phyloP scores from a whole-genome alignment of 2,888 invertebrate species.

The Horisme vitalbata region DNA sequence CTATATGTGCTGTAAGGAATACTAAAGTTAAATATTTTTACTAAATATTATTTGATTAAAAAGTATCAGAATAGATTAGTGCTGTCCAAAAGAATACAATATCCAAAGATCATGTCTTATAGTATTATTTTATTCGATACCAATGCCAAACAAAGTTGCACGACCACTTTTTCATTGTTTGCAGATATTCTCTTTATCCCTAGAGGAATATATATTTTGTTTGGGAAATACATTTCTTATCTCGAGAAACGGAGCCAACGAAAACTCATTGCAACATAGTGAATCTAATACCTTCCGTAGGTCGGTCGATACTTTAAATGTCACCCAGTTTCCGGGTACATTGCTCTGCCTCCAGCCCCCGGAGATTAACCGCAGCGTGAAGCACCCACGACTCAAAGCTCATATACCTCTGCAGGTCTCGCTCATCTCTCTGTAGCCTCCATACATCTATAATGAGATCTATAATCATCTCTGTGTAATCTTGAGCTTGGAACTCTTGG shows the following conservation, averaged over 20 bases:
- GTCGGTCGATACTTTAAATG: slow-evolving; percentile 65
- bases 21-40: too few relatives aligned
- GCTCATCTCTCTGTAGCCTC: slow-evolving; percentile 17
- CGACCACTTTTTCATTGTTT: neutral
- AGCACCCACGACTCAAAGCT: slow-evolving; percentile 17
- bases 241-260: slow-evolving; percentile 7
- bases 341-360: slow-evolving; percentile 39
- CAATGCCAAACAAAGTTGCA: neutral
- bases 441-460: slow-evolving; percentile 35
- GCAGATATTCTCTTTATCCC: too few relatives aligned
- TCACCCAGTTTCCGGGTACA: slow-evolving; percentile 62
- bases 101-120: too few relatives aligned
- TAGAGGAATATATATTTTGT: too few relatives aligned
- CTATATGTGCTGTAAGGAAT: too few relatives aligned
- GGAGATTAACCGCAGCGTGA: slow-evolving; percentile 33
- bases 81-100: too few relatives aligned
- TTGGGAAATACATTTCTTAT: neutral
- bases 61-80: too few relatives aligned
- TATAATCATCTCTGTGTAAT: slow-evolving; percentile 27
- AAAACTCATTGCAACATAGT: slow-evolving; percentile 37
- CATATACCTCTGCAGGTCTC: slow-evolving; percentile 12
- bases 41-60: too few relatives aligned
- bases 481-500: slow-evolving; percentile 10
- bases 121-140: too few relatives aligned
- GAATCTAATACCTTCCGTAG: slow-evolving; percentile 42